These are phyloP conservation scores for Ptychodera flava DNA, from an alignment of 35 echinoderm and acorn worm genomes.

Conservation along the genomic window DNA sequence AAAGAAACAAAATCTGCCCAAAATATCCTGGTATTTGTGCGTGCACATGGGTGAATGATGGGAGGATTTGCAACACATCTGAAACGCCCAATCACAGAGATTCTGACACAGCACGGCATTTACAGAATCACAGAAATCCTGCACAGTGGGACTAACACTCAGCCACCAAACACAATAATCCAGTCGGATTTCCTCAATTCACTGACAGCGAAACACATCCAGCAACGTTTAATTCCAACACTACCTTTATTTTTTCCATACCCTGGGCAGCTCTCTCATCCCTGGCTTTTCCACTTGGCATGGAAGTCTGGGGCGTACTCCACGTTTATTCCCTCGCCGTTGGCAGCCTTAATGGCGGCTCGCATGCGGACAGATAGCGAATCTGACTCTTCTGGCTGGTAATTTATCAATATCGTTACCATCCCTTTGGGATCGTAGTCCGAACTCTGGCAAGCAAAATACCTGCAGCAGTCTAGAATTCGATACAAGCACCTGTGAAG, in stretches of 20 bases:
- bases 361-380: not conserved
- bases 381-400: not conserved
- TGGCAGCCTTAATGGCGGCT: not conserved
- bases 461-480: conserved; percentile 17
- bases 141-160: too few relatives aligned
- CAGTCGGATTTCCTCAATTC: too few relatives aligned
- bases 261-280: not conserved
- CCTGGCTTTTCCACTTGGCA: conserved; percentile 20
- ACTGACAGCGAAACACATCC: too few relatives aligned
- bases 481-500: conserved; percentile 14
- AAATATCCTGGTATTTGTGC: too few relatives aligned
- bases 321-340: conserved; percentile 11
- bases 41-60: too few relatives aligned
- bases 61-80: too few relatives aligned
- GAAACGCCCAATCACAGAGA: too few relatives aligned
- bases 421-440: conserved; percentile 14
- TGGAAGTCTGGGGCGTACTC: conserved; percentile 10
- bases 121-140: too few relatives aligned
- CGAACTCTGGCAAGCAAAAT: conserved; percentile 18
- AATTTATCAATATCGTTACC: conserved; percentile 13
- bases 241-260: not conserved
- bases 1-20: too few relatives aligned
- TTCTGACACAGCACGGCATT: too few relatives aligned
- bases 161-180: too few relatives aligned
- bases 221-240: conserved; percentile 1